phyloP scores from a whole-genome alignment of 2,888 invertebrate genomes.

The Patella ulyssiponensis region DNA sequence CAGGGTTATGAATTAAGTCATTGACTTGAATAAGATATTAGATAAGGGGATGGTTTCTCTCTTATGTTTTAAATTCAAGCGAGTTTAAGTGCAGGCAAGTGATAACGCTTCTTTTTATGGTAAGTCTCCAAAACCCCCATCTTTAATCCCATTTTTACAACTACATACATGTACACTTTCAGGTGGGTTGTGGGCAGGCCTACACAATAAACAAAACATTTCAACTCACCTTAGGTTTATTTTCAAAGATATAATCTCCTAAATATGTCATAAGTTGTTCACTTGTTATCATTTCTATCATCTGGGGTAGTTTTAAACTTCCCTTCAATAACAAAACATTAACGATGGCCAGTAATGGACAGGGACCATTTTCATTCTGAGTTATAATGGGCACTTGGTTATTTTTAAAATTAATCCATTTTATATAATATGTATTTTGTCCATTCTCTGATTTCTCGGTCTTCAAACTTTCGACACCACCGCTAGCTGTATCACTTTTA shows the following conservation, averaged over 20 bases:
- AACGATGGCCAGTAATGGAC: conserved; percentile 76
- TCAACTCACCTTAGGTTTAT: conserved; percentile 71
- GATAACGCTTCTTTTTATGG: too few species aligned
- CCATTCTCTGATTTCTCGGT: conserved; percentile 16
- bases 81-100: too few species aligned
- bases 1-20: too few species aligned
- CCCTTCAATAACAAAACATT: conserved; percentile 75
- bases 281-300: conserved; percentile 73
- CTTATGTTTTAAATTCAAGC: too few species aligned
- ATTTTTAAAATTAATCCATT: conserved; percentile 73
- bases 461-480: neutral
- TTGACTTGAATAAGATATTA: too few species aligned
- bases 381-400: conserved; percentile 74
- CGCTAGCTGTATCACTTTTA: conserved; percentile 8
- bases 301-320: conserved; percentile 70
- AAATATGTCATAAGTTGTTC: conserved; percentile 74
- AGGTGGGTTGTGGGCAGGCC: too few species aligned
- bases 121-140: too few species aligned
- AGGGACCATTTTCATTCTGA: conserved; percentile 77
- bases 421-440: conserved; percentile 73
- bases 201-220: too few species aligned
- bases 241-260: conserved; percentile 74
- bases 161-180: too few species aligned
- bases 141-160: too few species aligned
- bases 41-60: too few species aligned